Percentiles rank a stretch among this genome's conserved stretches.
Conservation (phyloP, 1,140 invertebrate genomes). For the Homalodisca vitripennis region DNA sequence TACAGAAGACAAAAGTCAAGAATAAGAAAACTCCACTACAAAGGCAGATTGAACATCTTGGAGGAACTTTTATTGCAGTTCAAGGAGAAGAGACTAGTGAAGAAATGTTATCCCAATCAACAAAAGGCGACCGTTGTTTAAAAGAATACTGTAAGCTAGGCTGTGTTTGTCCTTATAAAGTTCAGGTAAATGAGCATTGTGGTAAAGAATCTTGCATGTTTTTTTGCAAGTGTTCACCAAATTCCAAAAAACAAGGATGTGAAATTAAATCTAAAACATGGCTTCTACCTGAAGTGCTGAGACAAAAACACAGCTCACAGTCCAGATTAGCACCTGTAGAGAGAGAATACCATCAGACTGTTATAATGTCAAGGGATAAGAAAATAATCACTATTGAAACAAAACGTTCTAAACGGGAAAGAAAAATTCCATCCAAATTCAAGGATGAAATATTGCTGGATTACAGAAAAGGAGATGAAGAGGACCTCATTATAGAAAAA, state of each 20-base stretch:
- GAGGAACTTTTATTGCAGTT: conserved; percentile 4
- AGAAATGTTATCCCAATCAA: neutral
- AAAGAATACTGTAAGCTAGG: neutral
- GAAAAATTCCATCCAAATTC: conserved; percentile 12
- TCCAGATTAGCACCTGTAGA: conserved; percentile 6
- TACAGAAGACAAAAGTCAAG: neutral
- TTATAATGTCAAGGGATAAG: conserved; percentile 18
- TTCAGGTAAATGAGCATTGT: neutral
- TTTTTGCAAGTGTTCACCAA: neutral
- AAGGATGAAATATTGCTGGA: conserved; percentile 6
- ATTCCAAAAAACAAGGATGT: neutral
- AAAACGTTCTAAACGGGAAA: neutral
- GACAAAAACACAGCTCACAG: neutral
- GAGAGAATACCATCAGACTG: conserved; percentile 19
- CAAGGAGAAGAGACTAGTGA: conserved; percentile 3
- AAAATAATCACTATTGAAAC: conserved; percentile 8
- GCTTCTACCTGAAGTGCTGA: conserved; percentile 6
- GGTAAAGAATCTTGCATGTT: conserved; percentile 6
- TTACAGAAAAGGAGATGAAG: neutral
- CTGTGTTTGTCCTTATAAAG: neutral
- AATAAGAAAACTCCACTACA: conserved; percentile 9
- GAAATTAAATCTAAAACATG: neutral
- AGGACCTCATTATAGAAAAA: neutral
- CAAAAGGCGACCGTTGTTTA: neutral
- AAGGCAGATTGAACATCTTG: conserved; percentile 13